phyloP scores from a whole-genome alignment of 2,797 vertebrate species.

The Helicolenus hilgendorfi region DNA sequence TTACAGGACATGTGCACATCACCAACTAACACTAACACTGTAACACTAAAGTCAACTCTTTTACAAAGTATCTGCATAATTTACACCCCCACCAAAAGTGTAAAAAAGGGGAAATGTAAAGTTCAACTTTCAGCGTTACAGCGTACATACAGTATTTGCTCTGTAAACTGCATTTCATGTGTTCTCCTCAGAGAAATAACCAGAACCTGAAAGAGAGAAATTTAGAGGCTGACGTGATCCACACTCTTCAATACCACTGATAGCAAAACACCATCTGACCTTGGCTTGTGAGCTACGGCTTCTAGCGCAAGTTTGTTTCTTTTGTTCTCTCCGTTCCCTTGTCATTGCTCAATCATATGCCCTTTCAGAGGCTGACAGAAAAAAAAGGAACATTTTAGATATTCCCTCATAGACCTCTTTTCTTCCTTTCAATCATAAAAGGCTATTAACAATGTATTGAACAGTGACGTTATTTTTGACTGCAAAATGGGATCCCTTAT shows the following conservation, averaged over 20 bases:
- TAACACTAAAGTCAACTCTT: not conserved
- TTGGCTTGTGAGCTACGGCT: not conserved
- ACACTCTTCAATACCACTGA: not conserved
- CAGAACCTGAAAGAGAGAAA: not conserved
- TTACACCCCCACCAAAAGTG: not conserved
- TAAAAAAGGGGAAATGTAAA: not conserved
- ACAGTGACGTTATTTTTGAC: not conserved
- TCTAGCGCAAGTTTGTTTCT: not conserved
- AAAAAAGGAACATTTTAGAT: not conserved
- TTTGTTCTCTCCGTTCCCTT: not conserved
- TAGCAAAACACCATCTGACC: not conserved
- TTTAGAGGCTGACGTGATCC: not conserved
- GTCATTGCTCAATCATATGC: not conserved
- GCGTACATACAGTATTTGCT: not conserved
- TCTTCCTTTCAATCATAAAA: not conserved
- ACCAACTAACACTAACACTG: not conserved
- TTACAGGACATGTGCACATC: conserved; percentile 41
- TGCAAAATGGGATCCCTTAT: not conserved
- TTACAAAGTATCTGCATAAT: not conserved
- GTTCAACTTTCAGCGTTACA: not conserved
- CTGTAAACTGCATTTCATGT: not conserved
- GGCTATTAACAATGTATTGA: not conserved
- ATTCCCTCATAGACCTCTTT: not conserved
- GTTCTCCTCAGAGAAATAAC: not conserved
- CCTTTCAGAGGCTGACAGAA: not conserved